Evolutionary conservation across 2,113 vertebrate genomes (phyloP).

Genomic region (Psephotus haematonotus): DNA sequence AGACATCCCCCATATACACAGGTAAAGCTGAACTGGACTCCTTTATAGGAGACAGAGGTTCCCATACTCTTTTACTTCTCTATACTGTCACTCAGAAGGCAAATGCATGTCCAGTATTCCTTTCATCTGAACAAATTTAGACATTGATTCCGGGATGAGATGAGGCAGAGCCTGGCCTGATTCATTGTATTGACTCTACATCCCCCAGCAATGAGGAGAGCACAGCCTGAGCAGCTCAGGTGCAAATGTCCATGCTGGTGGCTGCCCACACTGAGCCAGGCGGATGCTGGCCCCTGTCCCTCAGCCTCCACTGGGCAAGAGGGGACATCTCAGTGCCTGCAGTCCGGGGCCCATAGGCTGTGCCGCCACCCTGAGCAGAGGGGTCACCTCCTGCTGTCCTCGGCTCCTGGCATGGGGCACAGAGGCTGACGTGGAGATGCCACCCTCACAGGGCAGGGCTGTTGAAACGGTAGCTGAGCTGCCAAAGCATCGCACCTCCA

Average conservation of each 20-base stretch:
- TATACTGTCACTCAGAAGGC: neutral
- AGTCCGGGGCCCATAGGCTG: neutral
- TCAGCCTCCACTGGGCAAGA: neutral
- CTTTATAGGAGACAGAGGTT: neutral
- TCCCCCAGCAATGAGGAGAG: neutral
- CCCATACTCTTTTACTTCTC: neutral
- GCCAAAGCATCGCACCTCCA: neutral
- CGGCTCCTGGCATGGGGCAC: neutral
- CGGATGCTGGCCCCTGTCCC: neutral
- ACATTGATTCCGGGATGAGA: neutral
- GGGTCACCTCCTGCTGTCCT: neutral
- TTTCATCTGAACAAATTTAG: neutral
- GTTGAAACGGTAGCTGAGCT: neutral
- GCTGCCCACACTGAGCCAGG: neutral
- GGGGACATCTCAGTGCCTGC: neutral
- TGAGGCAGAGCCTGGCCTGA: neutral
- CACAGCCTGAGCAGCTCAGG: neutral
- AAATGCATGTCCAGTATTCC: neutral
- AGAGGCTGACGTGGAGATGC: fast-evolving
- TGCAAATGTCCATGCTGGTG: fast-evolving
- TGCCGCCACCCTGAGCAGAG: neutral
- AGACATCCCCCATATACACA: neutral
- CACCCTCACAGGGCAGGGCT: fast-evolving
- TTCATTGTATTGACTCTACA: neutral
- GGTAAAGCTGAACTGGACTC: neutral